Conservation (phyloP, 2,888 invertebrate genomes). For the Tetragnatha montana region DNA sequence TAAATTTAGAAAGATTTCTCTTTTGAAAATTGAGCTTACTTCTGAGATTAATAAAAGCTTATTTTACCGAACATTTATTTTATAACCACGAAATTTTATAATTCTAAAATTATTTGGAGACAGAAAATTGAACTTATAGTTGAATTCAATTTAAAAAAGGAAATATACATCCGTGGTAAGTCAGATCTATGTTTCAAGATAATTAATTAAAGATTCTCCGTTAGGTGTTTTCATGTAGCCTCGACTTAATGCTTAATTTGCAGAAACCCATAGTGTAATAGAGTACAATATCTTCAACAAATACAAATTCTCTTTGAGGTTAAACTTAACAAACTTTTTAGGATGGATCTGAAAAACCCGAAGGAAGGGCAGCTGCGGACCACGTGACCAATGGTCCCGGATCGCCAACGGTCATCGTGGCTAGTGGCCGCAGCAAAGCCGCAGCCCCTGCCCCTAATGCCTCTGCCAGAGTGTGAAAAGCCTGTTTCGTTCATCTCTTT, state of each 20-base stretch:
- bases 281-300: too few species aligned
- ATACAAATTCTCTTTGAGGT: background rate
- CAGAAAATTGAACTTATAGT: too few species aligned
- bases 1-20: too few species aligned
- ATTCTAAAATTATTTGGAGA: too few species aligned
- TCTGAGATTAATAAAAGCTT: too few species aligned
- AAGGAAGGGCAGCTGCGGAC: slow-evolving; percentile 38
- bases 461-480: slow-evolving; percentile 64
- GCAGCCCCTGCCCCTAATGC: slow-evolving; percentile 46
- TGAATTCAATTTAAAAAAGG: too few species aligned
- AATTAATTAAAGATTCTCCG: too few species aligned
- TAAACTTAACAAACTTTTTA: background rate
- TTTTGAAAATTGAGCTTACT: too few species aligned
- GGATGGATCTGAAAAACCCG: slow-evolving; percentile 51
- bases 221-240: background rate
- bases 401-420: slow-evolving; percentile 63
- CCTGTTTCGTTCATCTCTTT: slow-evolving; percentile 40
- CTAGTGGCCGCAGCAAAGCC: slow-evolving; percentile 23
- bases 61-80: too few species aligned
- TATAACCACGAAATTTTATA: too few species aligned
- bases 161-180: too few species aligned
- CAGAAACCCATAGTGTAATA: background rate
- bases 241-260: background rate
- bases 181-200: too few species aligned
- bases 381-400: slow-evolving; percentile 62